A percentile compares a stretch with the other conserved stretches of the same genome.
These are phyloP conservation scores for Tachystola acroxantha DNA, from an alignment of 2,888 invertebrate species.

Conservation along the genomic window DNA sequence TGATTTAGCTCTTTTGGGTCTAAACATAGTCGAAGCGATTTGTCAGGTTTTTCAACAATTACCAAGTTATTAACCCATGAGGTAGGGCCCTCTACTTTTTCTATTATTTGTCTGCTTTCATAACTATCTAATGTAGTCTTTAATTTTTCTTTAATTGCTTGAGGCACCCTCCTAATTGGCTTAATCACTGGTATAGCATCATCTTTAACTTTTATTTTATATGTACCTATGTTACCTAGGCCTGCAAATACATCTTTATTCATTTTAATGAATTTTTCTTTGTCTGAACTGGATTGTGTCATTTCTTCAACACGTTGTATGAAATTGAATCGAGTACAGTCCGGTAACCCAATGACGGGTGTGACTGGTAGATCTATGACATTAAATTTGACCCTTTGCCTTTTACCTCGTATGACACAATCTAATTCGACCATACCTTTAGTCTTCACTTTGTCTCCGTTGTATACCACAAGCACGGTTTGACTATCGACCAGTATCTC, in stretches of 20 bases:
- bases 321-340: no score
- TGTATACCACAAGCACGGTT: no score
- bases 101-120: slow-evolving; percentile 12
- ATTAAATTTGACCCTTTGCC: no score
- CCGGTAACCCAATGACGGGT: no score
- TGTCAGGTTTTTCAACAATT: slow-evolving; percentile 24
- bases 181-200: slow-evolving; percentile 6
- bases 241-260: slow-evolving; percentile 1
- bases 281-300: no score
- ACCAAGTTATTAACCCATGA: slow-evolving; percentile 19
- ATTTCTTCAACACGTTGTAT: no score
- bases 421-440: no score
- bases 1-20: slow-evolving; percentile 21
- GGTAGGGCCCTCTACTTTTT: slow-evolving; percentile 12
- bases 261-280: no score
- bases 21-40: slow-evolving; percentile 23
- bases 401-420: no score
- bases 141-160: slow-evolving; percentile 5
- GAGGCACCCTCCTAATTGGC: slow-evolving; percentile 11
- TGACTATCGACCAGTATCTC: no score
- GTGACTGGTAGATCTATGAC: no score
- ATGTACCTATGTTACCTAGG: background rate
- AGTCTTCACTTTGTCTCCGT: no score
- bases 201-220: background rate
- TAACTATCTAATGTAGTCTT: slow-evolving; percentile 8